These are phyloP conservation scores for Petaurus breviceps DNA, from an alignment of 2,113 vertebrate species.

Conservation along the genomic window DNA sequence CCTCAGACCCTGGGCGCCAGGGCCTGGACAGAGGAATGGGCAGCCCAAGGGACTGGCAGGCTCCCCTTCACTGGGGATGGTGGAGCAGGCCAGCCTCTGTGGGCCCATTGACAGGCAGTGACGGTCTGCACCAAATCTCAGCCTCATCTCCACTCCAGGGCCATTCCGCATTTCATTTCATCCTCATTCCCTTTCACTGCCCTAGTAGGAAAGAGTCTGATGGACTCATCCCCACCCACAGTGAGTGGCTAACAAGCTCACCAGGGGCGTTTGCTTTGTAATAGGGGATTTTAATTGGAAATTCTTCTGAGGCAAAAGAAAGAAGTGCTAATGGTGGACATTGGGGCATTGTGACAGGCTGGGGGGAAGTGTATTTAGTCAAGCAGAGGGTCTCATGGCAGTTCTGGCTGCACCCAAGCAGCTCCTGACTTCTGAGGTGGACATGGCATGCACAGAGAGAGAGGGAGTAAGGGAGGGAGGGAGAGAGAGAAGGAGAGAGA, in stretches of 20 bases:
- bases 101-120: neutral
- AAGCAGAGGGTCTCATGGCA: neutral
- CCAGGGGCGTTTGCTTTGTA: neutral
- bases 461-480: too few species aligned
- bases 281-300: neutral
- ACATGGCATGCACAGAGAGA: too few species aligned
- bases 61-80: too few species aligned
- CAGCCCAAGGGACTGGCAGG: neutral
- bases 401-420: neutral
- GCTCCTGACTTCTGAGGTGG: neutral
- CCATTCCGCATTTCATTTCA: accelerated
- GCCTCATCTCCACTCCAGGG: neutral
- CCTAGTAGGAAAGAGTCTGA: neutral
- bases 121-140: neutral
- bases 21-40: neutral
- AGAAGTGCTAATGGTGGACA: neutral
- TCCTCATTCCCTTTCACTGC: neutral
- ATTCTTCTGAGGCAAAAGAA: too few species aligned
- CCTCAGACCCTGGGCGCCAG: too few species aligned
- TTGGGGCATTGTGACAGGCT: neutral
- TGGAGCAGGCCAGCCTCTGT: too few species aligned
- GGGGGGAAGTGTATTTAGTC: too few species aligned
- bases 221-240: neutral
- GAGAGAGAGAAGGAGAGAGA: too few species aligned
- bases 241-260: too few species aligned